Evolutionary conservation across 2,888 invertebrate species (phyloP), one percentile per base, ranked within the genome.

Genomic region (Epistrophella euchroma): DNA sequence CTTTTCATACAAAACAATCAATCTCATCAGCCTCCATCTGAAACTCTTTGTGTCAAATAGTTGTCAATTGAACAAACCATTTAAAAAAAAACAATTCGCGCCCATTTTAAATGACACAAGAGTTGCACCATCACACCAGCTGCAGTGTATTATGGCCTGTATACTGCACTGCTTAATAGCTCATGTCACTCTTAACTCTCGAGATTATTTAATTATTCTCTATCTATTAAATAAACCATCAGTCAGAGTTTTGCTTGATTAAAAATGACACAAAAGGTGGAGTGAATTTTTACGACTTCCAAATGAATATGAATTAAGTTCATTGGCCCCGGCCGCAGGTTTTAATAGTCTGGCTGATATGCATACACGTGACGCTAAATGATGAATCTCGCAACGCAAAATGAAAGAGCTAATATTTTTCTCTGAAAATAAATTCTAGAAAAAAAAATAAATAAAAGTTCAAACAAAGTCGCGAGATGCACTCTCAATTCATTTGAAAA

Each of bases 221-320:
- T 35, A 71, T n/a, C 50, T 43, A 71, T 84, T 66, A 50, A 84
- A 79, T 84, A 84, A 79, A 75, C 55, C 79, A 75, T 79, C 66
- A 75, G 56, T 79, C 66, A 75, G 56, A 60, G 45, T 75, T 71
- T 22, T 35, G 64, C 13, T 68, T 80, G 75, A 85, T 72, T 75
- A 60, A 80, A 76, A 79, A 55, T 68, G 68, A 68, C 68, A 68
- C 68, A 68, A 13, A 68, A 68, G 52, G 68, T 52, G 68, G 50
- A 68, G 40, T 6, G n/a, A 52, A 32, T 35, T 50, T 68, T 68
- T 68, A 68, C 52, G 45, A 35, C 25, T 43, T 9, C 15, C 32
- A 52, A 37, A 68, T 47, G 35, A 52, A 74, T 77, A 78, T 56
- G 28, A 64, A 50, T 56, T 15, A 35, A 58, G 84, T 85, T 76